Evolutionary conservation across 2,113 vertebrate genomes (phyloP).

Genomic region (Zapornia atra): DNA sequence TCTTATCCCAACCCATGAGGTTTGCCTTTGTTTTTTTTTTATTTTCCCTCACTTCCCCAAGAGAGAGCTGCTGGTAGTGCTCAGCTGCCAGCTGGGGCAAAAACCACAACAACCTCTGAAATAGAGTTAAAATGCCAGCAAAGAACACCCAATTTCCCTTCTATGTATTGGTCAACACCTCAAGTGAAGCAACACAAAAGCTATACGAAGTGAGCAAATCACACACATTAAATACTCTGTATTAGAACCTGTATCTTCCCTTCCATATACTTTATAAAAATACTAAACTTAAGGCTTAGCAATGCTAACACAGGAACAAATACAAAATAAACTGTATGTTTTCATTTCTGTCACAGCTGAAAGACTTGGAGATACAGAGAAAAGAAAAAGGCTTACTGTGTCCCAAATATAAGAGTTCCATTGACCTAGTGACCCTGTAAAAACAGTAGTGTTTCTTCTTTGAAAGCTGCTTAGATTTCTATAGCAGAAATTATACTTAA

Average conservation of each 20-base stretch:
- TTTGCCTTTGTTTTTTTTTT: too few species aligned
- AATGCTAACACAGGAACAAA: neutral
- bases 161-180: neutral
- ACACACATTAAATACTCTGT: neutral
- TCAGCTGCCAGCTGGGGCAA: too few species aligned
- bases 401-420: neutral
- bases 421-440: neutral
- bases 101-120: neutral
- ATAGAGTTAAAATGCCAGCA: neutral
- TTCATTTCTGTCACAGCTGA: neutral
- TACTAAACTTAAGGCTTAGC: neutral
- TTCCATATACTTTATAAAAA: neutral
- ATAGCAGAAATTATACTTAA: neutral
- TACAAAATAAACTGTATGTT: neutral
- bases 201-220: neutral
- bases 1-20: too few species aligned
- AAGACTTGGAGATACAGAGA: neutral
- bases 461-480: neutral
- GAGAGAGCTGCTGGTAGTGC: too few species aligned
- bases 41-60: too few species aligned
- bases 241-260: neutral
- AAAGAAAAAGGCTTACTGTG: neutral
- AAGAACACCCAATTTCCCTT: neutral
- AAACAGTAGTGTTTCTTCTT: neutral
- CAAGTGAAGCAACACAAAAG: neutral